Base-by-base conservation (phyloP, 2,797 vertebrate species). In the Zonotrichia albicollis region DNA sequence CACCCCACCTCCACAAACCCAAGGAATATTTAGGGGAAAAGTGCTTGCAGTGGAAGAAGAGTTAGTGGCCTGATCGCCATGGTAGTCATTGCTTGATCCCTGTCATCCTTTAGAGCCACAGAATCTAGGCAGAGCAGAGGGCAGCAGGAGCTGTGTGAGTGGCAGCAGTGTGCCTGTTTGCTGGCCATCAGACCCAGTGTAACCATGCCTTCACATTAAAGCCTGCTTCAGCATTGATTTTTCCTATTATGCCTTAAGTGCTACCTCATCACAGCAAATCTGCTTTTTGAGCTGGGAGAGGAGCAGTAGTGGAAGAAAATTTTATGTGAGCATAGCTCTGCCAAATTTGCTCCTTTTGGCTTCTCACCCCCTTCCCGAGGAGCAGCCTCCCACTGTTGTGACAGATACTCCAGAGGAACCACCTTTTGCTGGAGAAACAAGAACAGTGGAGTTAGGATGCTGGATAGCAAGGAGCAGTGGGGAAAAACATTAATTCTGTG, bases 231-330 rank as follows among this genome's bases (percentile, higher is more conserved):
- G 74, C 54, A 34, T 54, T 86, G 61, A 3, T 77, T 76, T 83
- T 90, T 77, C 77, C 45, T 5, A 10, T 43, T 78, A 36, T 65
- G 66, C 40, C 82, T 80, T 9, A 83, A 90, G 36, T 23, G 3
- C 61, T 18, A 38, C 46, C 71, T 48, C 16, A 66, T 82, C 51
- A 60, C 61, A 34, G 21, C 36, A 75, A 79, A 48, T 82, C 77
- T 90, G 51, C 55, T 71, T 91, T 89, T 94, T 91, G 58, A 92
- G 66, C 51, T 77, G 60, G 65, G 80, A 78, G 48, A 62, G 57
- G 54, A 93, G 89, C 25, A 46, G 46, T 74, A 92, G 76, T 91
- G 53, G 84, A 81, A 91, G 54, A 76, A 96, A 48, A 68, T 68
- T 45, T 51, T 27, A 16, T 36, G 21, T 20, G 61, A 82, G 62